Evolutionary conservation across 2,113 vertebrate genomes (phyloP), one percentile per base, ranked within the genome.

Genomic region (Mugil cephalus): DNA sequence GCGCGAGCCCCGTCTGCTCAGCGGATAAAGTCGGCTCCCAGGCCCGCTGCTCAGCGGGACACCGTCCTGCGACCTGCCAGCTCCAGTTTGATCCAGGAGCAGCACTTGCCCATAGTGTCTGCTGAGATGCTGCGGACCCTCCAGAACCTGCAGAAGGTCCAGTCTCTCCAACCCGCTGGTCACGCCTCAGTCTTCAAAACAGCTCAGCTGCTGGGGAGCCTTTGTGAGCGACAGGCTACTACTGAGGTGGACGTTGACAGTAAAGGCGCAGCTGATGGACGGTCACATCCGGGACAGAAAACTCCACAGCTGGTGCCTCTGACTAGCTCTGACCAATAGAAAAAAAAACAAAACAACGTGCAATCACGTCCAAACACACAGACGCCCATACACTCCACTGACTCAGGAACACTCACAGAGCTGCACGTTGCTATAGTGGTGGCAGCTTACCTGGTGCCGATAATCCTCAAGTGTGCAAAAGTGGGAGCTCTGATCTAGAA

Each of bases 171-270:
- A 69, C 91, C 92, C 0, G 64, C 88, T 0, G 93, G 96, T 47
- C 95, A 95, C 7, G 93, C 95, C 21, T 96, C 96, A 2, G 95
- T 98, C 86, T 98, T 96, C 90, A 94, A 94, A 90, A 99, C 97
- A 40, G 94, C 97, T 80, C 97, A 97, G 7, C 93, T 98, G 58
- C 95, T 98, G 83, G 96, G 96, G 64, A 95, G 94, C 1, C 89
- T 97, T 62, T 77, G 94, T 1, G 96, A 97, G 86, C 94, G 91
- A 50, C 94, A 96, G 17, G 91, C 91, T 1, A 71, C 93, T 8
- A 88, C 74, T 0, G 76, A 73, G 38, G 63, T 43, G 19, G 19
- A 35, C 6, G 56, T 54, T 4, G 80, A 80, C 43, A 17, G 50
- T 10, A 51, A 56, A 45, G 71, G 39, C 8, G 61, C 8, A 84